Conservation (phyloP, 2,888 invertebrate species). For the Conops quadrifasciatus region DNA sequence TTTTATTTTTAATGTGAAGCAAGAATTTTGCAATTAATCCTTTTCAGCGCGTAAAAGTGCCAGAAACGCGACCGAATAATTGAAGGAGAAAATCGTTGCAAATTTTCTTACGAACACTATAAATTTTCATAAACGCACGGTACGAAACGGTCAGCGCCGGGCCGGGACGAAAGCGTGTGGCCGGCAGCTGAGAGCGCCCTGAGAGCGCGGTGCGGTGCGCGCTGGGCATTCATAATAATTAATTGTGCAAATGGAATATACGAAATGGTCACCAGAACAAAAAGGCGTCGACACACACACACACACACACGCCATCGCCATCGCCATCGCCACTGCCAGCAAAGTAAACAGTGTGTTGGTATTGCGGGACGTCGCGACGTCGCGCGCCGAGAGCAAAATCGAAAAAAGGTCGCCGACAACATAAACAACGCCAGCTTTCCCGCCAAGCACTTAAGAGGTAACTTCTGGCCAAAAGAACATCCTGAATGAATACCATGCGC, state of each 20-base stretch:
- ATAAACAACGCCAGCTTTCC: conserved; percentile 8
- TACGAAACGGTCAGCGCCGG: conserved; percentile 26
- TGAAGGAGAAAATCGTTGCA: conserved; percentile 49
- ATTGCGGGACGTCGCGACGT: too few species aligned
- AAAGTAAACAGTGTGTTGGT: conserved; percentile 35
- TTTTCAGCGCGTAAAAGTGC: conserved; percentile 18
- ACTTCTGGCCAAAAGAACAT: conserved; percentile 36
- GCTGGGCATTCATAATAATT: conserved; percentile 62
- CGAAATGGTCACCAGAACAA: conserved; percentile 52
- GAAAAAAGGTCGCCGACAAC: conserved; percentile 5
- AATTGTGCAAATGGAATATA: conserved; percentile 61
- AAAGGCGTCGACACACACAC: neutral
- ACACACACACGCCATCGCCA: conserved; percentile 1
- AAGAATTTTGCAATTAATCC: conserved; percentile 34
- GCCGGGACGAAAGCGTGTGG: too few species aligned
- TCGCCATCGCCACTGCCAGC: neutral
- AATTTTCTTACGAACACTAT: conserved; percentile 48
- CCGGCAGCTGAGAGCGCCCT: conserved; percentile 9
- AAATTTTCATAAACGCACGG: conserved; percentile 49
- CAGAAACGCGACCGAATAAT: conserved; percentile 43
- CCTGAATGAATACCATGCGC: conserved; percentile 19
- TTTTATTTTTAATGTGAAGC: neutral
- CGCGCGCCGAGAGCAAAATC: conserved; percentile 8
- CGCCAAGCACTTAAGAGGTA: conserved; percentile 32
- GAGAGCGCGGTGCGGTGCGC: neutral